A percentile compares a stretch with the other conserved stretches of the same genome.
phyloP scores from a whole-genome alignment of 2,797 vertebrate species.

The Manis pentadactyla region DNA sequence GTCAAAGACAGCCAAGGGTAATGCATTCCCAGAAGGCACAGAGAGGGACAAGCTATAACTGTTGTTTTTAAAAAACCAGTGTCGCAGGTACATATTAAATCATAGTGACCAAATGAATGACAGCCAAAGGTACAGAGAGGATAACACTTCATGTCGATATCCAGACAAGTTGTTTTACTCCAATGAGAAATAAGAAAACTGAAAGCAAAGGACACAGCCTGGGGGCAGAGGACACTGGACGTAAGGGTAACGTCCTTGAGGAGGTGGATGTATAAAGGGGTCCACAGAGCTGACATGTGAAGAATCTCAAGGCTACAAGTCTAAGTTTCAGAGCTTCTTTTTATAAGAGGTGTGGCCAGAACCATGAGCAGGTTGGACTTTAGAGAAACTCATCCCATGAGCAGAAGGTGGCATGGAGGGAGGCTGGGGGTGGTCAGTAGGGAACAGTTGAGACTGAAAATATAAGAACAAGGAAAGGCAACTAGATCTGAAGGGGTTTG shows the following conservation, averaged over 20 bases:
- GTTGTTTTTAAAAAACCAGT: background rate
- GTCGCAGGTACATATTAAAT: background rate
- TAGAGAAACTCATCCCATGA: background rate
- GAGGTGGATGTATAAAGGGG: background rate
- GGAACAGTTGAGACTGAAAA: background rate
- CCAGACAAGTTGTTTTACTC: background rate
- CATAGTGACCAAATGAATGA: background rate
- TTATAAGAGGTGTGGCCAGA: background rate
- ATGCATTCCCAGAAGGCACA: background rate
- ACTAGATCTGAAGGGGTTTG: background rate
- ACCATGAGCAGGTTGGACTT: background rate
- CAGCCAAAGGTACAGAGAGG: background rate
- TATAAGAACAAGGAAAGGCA: background rate
- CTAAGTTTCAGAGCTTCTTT: background rate
- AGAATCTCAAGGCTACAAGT: background rate
- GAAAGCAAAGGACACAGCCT: background rate
- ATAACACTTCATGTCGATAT: background rate
- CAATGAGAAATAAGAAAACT: background rate
- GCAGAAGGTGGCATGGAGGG: background rate
- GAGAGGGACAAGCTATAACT: background rate
- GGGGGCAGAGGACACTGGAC: background rate
- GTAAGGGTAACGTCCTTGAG: background rate
- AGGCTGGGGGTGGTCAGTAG: background rate
- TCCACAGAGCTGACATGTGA: background rate
- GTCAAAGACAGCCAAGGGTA: fast-evolving